Conservation (phyloP, 2,888 invertebrate genomes). For the Zonitis immaculata region DNA sequence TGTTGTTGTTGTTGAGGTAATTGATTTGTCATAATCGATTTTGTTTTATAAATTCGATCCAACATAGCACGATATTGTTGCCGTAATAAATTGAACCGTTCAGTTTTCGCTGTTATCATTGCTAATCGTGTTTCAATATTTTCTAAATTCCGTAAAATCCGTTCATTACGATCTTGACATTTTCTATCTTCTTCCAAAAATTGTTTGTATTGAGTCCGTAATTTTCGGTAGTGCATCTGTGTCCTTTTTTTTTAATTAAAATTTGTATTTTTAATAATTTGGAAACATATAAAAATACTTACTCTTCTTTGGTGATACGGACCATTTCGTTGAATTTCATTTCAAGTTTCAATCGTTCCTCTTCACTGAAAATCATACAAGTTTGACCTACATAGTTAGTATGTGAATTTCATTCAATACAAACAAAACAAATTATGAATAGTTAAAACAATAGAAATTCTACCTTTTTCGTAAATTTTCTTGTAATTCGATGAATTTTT, state of each 20-base stretch:
- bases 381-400: slow-evolving; percentile 15
- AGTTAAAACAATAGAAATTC: slow-evolving; percentile 7
- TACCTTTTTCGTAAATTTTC: slow-evolving; percentile 47
- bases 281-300: slow-evolving; percentile 41
- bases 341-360: slow-evolving; percentile 53
- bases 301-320: slow-evolving; percentile 52
- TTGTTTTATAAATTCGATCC: slow-evolving; percentile 21
- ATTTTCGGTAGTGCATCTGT: slow-evolving; percentile 40
- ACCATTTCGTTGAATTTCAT: slow-evolving; percentile 54
- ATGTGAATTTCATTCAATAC: too few relatives aligned
- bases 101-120: slow-evolving; percentile 56
- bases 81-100: slow-evolving; percentile 53
- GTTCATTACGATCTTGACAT: slow-evolving; percentile 57
- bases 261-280: not conserved
- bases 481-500: slow-evolving; percentile 45
- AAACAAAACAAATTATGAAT: slow-evolving; percentile 28
- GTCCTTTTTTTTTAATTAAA: slow-evolving; percentile 30
- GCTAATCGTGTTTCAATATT: slow-evolving; percentile 56
- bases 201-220: slow-evolving; percentile 50
- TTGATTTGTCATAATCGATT: not conserved
- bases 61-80: slow-evolving; percentile 40
- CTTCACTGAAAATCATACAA: slow-evolving; percentile 47
- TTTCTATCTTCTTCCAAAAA: slow-evolving; percentile 57
- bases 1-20: not conserved
- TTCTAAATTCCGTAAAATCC: slow-evolving; percentile 55